Evolutionary conservation across 1,140 invertebrate genomes (phyloP).

Genomic region (Campodea augens): DNA sequence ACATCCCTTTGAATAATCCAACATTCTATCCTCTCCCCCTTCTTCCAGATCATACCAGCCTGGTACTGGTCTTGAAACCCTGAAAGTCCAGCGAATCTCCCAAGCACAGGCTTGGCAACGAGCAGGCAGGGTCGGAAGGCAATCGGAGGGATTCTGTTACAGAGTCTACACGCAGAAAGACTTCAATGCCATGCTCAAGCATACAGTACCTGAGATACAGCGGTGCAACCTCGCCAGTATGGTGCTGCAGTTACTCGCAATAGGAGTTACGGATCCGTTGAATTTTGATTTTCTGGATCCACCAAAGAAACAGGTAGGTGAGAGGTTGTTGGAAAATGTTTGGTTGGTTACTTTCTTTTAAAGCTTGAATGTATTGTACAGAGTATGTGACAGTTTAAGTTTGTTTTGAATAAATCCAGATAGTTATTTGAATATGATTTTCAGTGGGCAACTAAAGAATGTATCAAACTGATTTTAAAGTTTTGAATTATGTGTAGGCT

Average conservation of each 20-base stretch:
- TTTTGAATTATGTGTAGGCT: too few relatives aligned
- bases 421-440: too few relatives aligned
- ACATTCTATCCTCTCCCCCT: not conserved
- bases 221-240: constrained; percentile 54
- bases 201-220: constrained; percentile 70
- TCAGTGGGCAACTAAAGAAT: too few relatives aligned
- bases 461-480: too few relatives aligned
- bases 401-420: too few relatives aligned
- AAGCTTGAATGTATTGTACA: not conserved
- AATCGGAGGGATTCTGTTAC: constrained; percentile 64
- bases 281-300: constrained; percentile 84
- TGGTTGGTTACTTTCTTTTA: not conserved
- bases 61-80: constrained; percentile 58
- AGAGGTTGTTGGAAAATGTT: constrained; percentile 7
- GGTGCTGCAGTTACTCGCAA: constrained; percentile 59
- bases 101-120: constrained; percentile 85
- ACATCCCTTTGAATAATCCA: too few relatives aligned
- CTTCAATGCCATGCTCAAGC: constrained; percentile 45
- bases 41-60: constrained; percentile 65
- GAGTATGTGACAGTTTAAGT: not conserved
- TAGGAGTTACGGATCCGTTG: constrained; percentile 54
- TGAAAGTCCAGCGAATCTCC: constrained; percentile 66
- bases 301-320: constrained; percentile 41
- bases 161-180: constrained; percentile 53
- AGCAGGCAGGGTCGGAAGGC: constrained; percentile 72